phyloP scores from a whole-genome alignment of 1,140 invertebrate species.

The Apolygus lucorum region DNA sequence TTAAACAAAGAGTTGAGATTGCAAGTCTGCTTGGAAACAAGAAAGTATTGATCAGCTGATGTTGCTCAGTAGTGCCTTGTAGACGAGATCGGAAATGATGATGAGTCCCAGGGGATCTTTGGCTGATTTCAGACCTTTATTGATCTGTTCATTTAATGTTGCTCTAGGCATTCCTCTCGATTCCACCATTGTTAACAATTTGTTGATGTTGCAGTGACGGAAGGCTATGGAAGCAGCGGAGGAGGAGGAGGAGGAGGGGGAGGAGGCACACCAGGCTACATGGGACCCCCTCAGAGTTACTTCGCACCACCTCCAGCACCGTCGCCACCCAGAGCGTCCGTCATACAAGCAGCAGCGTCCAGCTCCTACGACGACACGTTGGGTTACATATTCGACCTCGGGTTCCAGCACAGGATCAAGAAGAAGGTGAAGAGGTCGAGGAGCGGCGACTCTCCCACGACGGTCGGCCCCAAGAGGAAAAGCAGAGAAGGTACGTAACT shows the following conservation, averaged over 20 bases:
- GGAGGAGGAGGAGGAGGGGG: constrained; percentile 16
- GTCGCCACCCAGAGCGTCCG: constrained; percentile 53
- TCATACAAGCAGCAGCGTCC: constrained; percentile 65
- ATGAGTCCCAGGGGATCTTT: no score
- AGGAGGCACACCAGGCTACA: constrained; percentile 24
- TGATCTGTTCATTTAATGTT: no score
- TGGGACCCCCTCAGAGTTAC: constrained; percentile 34
- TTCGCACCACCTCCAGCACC: constrained; percentile 53
- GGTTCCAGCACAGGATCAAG: constrained; percentile 65
- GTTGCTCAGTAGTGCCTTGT: no score
- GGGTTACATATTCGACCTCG: constrained; percentile 71
- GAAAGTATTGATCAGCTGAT: no score
- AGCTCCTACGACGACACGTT: constrained; percentile 59
- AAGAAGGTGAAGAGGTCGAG: constrained; percentile 66
- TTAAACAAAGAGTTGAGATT: no score
- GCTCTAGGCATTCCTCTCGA: no score
- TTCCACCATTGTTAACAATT: no score
- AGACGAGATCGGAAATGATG: no score
- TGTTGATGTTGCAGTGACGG: constrained; percentile 44
- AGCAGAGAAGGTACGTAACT: constrained; percentile 74
- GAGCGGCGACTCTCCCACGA: constrained; percentile 39
- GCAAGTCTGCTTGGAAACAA: no score
- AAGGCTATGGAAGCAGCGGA: constrained; percentile 40
- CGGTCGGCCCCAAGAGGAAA: constrained; percentile 70
- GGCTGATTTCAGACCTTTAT: no score